Evolutionary conservation across 2,888 invertebrate species (phyloP), one percentile per base, ranked within the genome.

Genomic region (Hecatera dysodea): DNA sequence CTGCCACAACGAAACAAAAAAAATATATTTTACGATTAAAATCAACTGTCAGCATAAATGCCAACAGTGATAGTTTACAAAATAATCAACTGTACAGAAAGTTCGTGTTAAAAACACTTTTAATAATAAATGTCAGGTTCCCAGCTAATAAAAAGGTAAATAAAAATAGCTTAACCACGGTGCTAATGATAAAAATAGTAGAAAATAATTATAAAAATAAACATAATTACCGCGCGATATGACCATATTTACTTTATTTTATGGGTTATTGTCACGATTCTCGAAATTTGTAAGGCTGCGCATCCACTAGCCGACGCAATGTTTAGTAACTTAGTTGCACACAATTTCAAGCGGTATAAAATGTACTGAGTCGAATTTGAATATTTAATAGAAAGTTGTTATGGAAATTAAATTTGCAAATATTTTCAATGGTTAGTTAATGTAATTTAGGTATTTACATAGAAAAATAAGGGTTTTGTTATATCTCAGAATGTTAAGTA

Each of bases 231-330:
- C 81, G 80, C 75, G 77, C 81, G 75, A 81, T 82, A 83, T 60
- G 78, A 67, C 81, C 75, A 85, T 87, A 86, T 84, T 87, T 82
- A 84, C 86, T 86, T 82, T 82, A 85, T 85, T 88, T 88, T 85
- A 90, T 84, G 86, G 81, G 74, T 72, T 80, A 72, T 67, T 80
- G 87, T 87, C 90, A 90, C 88, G 90, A 82, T 79, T 81, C 75
- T 75, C 29, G 59, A 48, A 39, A 50, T 19, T 12, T 0, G 17
- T 57, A 67, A 75, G 50, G 60, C 15, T 0, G 12, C 48, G 9
- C 9, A 62, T 44, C 62, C 50, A 69, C 33, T 36, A 24, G 7
- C 33, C 42, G 55, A 48, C 27, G 12, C 19, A 52, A 57, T 50
- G 0, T 24, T 19, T 0, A 7, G 6, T 57, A 15, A 36, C 12